Percentiles rank a stretch among this genome's conserved stretches.
These are phyloP conservation scores for Trachurus trachurus DNA, from an alignment of 2,797 vertebrate genomes.

Conservation along the genomic window DNA sequence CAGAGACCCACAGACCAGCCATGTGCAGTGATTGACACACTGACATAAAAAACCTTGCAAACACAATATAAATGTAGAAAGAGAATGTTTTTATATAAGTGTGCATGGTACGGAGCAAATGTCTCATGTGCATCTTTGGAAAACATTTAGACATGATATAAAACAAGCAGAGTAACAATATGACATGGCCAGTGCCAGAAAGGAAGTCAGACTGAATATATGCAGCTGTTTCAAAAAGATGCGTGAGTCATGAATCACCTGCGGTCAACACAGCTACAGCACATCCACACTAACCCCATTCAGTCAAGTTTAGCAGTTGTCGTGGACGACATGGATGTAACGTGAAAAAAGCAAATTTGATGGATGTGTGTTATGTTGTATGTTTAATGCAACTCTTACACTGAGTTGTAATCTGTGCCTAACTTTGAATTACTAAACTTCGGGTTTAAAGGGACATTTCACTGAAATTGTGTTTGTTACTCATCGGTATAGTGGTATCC, in stretches of 20 bases:
- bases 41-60: background rate
- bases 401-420: background rate
- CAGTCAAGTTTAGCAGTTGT: slow-evolving; percentile 72
- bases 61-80: background rate
- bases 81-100: no score
- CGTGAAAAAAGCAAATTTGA: background rate
- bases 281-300: slow-evolving; percentile 82
- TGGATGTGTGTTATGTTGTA: background rate
- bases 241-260: slow-evolving; percentile 72
- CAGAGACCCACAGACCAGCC: background rate
- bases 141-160: slow-evolving; percentile 35
- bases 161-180: slow-evolving; percentile 42
- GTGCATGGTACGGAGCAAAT: background rate
- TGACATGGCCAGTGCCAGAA: slow-evolving; percentile 42
- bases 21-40: background rate
- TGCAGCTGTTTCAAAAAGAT: slow-evolving; percentile 57
- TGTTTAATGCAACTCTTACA: background rate
- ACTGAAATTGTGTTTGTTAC: background rate
- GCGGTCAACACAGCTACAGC: slow-evolving; percentile 64
- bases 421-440: background rate
- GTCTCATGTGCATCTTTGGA: slow-evolving; percentile 39
- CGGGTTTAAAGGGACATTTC: background rate
- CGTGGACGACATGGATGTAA: slow-evolving; percentile 39
- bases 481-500: background rate
- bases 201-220: slow-evolving; percentile 72